Evolutionary conservation across 1,140 invertebrate genomes (phyloP).

Genomic region (Oreohelix idahoensis): DNA sequence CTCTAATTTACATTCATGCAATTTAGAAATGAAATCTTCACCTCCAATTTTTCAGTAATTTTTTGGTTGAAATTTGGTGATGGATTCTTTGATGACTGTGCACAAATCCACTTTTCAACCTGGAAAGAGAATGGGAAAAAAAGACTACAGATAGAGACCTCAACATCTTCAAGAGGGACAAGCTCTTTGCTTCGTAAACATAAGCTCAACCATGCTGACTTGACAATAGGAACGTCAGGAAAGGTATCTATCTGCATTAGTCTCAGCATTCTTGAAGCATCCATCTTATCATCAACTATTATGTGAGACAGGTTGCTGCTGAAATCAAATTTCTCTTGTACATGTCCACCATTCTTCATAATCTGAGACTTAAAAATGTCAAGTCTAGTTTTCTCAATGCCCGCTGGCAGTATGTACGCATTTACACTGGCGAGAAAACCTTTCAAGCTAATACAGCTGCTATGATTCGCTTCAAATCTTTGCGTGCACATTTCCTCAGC

Average conservation of each 20-base stretch:
- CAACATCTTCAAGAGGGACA: slow-evolving; percentile 42
- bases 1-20: no score
- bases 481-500: not conserved
- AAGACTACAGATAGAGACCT: not conserved
- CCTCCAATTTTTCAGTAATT: slow-evolving; percentile 71
- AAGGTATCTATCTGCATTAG: slow-evolving; percentile 59
- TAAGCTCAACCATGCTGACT: slow-evolving; percentile 68
- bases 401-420: slow-evolving; percentile 60
- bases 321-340: slow-evolving; percentile 44
- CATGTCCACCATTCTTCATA: slow-evolving; percentile 59
- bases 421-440: not conserved
- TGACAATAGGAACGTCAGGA: slow-evolving; percentile 58
- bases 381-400: slow-evolving; percentile 68
- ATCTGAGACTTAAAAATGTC: slow-evolving; percentile 66
- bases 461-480: not conserved
- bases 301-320: slow-evolving; percentile 55
- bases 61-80: slow-evolving; percentile 66
- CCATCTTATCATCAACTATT: slow-evolving; percentile 68
- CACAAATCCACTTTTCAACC: slow-evolving; percentile 71
- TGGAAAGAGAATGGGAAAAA: slow-evolving; percentile 45
- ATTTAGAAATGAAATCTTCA: slow-evolving; percentile 35
- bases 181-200: slow-evolving; percentile 64
- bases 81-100: slow-evolving; percentile 67
- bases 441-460: not conserved
- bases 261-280: slow-evolving; percentile 58